A percentile compares a stretch with the other conserved stretches of the same genome.
These are phyloP conservation scores for Chionomys nivalis DNA, from an alignment of 2,113 vertebrate species.

Conservation along the genomic window DNA sequence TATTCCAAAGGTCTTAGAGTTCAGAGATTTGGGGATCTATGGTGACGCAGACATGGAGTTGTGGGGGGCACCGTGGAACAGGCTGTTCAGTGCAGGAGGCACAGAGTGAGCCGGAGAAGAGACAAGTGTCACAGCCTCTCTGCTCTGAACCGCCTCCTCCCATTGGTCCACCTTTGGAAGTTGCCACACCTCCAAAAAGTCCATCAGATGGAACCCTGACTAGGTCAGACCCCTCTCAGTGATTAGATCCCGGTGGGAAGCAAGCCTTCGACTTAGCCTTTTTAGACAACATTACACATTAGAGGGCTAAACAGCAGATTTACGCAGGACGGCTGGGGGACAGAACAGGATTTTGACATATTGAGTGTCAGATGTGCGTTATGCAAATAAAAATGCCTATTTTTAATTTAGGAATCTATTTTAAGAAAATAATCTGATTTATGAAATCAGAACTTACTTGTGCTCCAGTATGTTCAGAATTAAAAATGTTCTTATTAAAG, in stretches of 20 bases:
- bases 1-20: neutral
- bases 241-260: neutral
- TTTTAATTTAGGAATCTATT: neutral
- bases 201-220: neutral
- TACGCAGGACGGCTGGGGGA: neutral
- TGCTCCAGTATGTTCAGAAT: neutral
- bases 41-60: neutral
- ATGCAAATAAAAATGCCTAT: neutral
- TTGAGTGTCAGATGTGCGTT: neutral
- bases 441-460: neutral
- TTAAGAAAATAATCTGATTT: conserved; percentile 36
- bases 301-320: neutral
- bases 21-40: neutral
- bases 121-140: neutral
- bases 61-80: too few species aligned
- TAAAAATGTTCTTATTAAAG: neutral
- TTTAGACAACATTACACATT: neutral
- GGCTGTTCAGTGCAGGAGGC: too few species aligned
- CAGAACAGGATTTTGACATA: neutral
- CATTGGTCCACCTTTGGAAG: neutral
- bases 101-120: neutral
- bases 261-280: neutral
- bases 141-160: neutral
- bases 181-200: neutral
- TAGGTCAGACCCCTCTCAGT: neutral